phyloP scores from a whole-genome alignment of 2,888 invertebrate genomes.

The Eledone cirrhosa region DNA sequence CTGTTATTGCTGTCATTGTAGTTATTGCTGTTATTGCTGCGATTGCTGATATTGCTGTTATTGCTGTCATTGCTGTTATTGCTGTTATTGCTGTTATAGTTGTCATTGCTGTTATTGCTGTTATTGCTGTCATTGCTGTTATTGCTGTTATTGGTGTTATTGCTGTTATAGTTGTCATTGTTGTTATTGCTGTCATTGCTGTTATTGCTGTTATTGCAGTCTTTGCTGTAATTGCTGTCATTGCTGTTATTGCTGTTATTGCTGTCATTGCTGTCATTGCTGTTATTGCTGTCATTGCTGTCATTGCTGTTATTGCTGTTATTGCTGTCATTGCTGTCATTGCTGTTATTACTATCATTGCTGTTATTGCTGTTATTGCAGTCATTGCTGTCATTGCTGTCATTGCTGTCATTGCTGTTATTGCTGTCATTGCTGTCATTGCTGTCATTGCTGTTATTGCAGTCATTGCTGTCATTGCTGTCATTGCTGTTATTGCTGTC shows the following conservation, averaged over 20 bases:
- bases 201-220: too few species aligned
- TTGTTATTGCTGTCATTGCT: too few species aligned
- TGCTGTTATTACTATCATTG: conserved; percentile 9
- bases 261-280: conserved; percentile 1
- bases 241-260: conserved; percentile 14
- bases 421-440: conserved; percentile 10
- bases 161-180: too few species aligned
- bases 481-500: neutral
- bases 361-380: too few species aligned
- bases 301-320: conserved; percentile 6
- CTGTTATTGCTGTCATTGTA: too few species aligned
- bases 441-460: conserved; percentile 14
- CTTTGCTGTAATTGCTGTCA: neutral
- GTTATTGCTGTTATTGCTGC: too few species aligned
- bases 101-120: too few species aligned
- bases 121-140: too few species aligned
- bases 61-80: too few species aligned
- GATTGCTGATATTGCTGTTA: too few species aligned
- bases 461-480: neutral
- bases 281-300: conserved; percentile 1
- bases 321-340: conserved; percentile 11
- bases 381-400: neutral
- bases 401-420: neutral
- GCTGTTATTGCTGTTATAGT: too few species aligned
- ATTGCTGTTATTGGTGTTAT: too few species aligned